These are phyloP conservation scores for Macrotus californicus DNA, from an alignment of 2,113 vertebrate genomes.

Conservation along the genomic window DNA sequence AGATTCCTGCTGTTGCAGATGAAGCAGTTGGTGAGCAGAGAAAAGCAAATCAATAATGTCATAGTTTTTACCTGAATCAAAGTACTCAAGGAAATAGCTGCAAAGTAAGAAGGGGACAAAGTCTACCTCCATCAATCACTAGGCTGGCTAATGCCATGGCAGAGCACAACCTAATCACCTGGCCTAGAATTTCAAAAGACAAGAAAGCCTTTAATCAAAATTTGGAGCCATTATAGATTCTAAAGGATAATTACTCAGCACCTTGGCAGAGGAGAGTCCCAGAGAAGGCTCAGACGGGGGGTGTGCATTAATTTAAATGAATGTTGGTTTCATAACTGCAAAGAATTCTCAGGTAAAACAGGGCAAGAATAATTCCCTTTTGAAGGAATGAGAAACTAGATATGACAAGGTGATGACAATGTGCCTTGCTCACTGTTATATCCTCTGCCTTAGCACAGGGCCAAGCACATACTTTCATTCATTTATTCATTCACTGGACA, in stretches of 20 bases:
- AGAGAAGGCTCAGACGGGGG: not conserved
- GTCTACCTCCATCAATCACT: conserved; percentile 72
- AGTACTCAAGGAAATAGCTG: conserved; percentile 77
- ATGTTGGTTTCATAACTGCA: not conserved
- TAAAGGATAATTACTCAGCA: conserved; percentile 56
- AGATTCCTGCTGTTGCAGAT: conserved; percentile 82
- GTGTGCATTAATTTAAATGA: not conserved
- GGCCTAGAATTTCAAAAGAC: conserved; percentile 74
- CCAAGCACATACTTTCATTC: not conserved
- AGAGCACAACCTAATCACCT: conserved; percentile 64
- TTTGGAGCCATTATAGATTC: conserved; percentile 57
- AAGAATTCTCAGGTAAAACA: not conserved
- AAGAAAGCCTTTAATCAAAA: conserved; percentile 78
- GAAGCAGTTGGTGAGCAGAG: conserved; percentile 72
- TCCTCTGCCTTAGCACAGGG: not conserved
- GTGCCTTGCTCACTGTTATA: not conserved
- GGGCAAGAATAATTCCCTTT: not conserved
- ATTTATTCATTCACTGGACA: not conserved
- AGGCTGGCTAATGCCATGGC: conserved; percentile 49
- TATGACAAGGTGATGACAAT: not conserved
- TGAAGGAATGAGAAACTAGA: not conserved
- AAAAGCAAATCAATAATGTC: conserved; percentile 81
- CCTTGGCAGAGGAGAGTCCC: not conserved
- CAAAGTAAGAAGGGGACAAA: conserved; percentile 65
- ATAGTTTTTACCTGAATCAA: conserved; percentile 77